Evolutionary conservation across 2,888 invertebrate species (phyloP), one percentile per base, ranked within the genome.

Genomic region (Buathra laborator): DNA sequence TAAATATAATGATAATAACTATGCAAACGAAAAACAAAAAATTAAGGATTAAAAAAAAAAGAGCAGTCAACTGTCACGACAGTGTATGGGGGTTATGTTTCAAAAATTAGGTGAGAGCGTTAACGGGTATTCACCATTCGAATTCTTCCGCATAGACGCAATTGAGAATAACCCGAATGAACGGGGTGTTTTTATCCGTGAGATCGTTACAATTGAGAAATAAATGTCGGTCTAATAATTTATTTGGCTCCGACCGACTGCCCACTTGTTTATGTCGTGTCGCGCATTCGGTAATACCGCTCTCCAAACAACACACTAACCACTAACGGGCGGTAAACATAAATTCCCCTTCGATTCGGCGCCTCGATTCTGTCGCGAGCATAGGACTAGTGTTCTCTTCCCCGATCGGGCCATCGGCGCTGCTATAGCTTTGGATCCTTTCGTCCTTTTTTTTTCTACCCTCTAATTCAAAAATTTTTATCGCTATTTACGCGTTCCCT

Each of bases 221-320:
- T 48, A 81, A 77, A 81, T 44, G 14, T 59, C 3, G 74, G 80
- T 88, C 88, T 90, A 90, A 19, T 24, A 5, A 56, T 24, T 19
- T 90, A 89, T 89, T 89, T 67, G 86, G 77, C 81, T 79, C 81
- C 67, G 88, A 88, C 77, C 89, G 87, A 86, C 7, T 19, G 56
- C 56, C 87, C 87, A 89, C 86, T 91, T 91, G 88, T 90, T 91
- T 90, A 90, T 92, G 84, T 89, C 89, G 89, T 86, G 72, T 84
- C 88, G 86, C 80, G 87, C 87, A 71, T 83, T 81, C 83, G 59
- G 85, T 88, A 86, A 81, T 85, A 88, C 16, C 86, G 83, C 87
- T 89, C 87, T 86, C 86, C 90, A 89, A 90, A 90, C 89, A 91
- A 90, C 56, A 56, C 56, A 56, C 56, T 56, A 24, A 56, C 56